Conservation (phyloP, 2,797 vertebrate genomes). For the Chromis chromis region DNA sequence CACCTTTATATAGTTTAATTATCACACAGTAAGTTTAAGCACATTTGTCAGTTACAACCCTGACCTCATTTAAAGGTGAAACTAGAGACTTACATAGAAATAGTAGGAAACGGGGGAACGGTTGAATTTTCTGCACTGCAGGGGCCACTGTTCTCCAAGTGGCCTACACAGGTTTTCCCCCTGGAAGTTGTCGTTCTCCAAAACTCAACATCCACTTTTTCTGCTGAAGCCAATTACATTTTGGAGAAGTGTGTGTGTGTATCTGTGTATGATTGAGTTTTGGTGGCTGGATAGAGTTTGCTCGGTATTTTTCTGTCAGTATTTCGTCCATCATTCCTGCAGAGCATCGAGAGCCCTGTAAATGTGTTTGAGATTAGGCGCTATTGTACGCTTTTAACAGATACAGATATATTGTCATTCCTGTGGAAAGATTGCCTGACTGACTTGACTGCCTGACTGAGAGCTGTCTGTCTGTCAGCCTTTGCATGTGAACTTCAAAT, state of each 20-base stretch:
- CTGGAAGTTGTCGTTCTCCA: conserved; percentile 7
- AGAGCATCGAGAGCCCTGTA: conserved; percentile 48
- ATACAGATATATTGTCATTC: conserved; percentile 72
- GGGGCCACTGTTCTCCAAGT: background rate
- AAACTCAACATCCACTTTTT: conserved; percentile 1
- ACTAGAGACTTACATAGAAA: background rate
- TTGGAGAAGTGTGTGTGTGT: conserved; percentile 1
- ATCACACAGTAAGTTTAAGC: background rate
- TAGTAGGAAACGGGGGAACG: background rate
- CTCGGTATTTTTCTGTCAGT: conserved; percentile 42
- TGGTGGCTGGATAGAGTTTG: background rate
- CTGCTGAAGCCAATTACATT: conserved; percentile 7
- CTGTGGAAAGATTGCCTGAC: conserved; percentile 69
- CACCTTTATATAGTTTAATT: background rate
- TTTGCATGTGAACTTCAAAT: conserved; percentile 84
- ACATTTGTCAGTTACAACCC: background rate
- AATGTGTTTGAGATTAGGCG: conserved; percentile 58
- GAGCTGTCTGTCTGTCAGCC: conserved; percentile 83
- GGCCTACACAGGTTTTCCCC: background rate
- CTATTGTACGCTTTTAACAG: conserved; percentile 67
- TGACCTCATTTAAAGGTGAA: conserved; percentile 10
- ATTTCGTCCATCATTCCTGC: conserved; percentile 52
- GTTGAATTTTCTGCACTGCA: conserved; percentile 5
- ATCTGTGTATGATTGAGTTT: conserved; percentile 21
- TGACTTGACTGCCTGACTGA: conserved; percentile 76